phyloP scores from a whole-genome alignment of 2,888 invertebrate genomes.

The Colostygia pectinataria region DNA sequence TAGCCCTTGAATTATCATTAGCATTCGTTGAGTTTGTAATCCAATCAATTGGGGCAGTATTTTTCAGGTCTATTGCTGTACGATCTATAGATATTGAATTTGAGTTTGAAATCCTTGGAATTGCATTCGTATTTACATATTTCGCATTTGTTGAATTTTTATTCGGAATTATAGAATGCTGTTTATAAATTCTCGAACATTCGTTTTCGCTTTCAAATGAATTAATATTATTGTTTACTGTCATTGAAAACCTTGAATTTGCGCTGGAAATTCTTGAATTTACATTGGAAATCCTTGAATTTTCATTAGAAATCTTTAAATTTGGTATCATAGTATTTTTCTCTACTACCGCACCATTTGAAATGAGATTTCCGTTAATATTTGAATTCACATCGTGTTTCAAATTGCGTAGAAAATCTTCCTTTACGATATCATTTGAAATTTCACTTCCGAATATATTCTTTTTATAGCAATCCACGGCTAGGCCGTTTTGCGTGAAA shows the following conservation, averaged over 20 bases:
- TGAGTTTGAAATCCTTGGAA: background rate
- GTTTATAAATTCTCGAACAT: background rate
- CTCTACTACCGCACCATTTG: too few species aligned
- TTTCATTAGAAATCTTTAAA: background rate
- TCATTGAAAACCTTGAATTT: background rate
- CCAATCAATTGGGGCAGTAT: too few species aligned
- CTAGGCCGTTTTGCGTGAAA: background rate
- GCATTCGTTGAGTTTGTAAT: background rate
- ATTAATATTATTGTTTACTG: background rate
- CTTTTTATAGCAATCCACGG: background rate
- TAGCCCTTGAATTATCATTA: background rate
- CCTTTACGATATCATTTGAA: conserved; percentile 13
- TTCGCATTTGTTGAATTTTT: background rate
- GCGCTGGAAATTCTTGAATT: background rate
- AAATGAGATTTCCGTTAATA: background rate
- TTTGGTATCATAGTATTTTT: background rate
- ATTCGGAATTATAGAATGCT: background rate
- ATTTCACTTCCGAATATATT: background rate
- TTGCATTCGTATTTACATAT: background rate
- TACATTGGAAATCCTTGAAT: background rate
- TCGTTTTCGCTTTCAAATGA: background rate
- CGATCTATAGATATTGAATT: background rate
- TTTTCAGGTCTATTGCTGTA: background rate
- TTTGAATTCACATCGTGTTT: conserved; percentile 1
- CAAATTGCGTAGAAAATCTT: background rate